phyloP scores from a whole-genome alignment of 35 echinoderm and acorn worm species.

The Ophioderma brevispina region DNA sequence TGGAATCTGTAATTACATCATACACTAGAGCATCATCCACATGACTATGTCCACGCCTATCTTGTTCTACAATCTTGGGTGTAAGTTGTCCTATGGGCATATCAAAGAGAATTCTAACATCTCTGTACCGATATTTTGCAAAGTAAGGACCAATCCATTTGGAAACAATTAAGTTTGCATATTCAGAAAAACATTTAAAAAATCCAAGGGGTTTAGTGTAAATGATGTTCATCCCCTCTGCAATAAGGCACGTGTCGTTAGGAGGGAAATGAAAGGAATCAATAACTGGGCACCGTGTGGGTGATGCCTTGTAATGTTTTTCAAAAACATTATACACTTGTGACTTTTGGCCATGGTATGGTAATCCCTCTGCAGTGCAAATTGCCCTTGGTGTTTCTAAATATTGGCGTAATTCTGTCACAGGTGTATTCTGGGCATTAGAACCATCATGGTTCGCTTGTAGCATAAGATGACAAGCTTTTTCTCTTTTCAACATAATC shows the following conservation, averaged over 20 bases:
- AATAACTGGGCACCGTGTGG: not conserved
- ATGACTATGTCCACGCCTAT: not conserved
- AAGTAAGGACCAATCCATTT: slow-evolving; percentile 32
- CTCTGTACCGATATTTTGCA: not conserved
- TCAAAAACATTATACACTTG: slow-evolving; percentile 13
- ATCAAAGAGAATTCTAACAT: slow-evolving; percentile 42
- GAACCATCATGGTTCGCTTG: slow-evolving; percentile 14
- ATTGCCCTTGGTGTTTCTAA: slow-evolving; percentile 16
- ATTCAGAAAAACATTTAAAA: slow-evolving; percentile 23
- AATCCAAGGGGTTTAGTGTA: slow-evolving; percentile 44
- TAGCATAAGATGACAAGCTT: slow-evolving; percentile 30
- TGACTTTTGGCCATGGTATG: slow-evolving; percentile 22
- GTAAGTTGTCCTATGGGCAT: slow-evolving; percentile 7
- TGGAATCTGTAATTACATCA: slow-evolving; percentile 8
- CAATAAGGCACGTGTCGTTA: slow-evolving; percentile 1
- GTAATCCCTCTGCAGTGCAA: slow-evolving; percentile 23
- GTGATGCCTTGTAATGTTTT: slow-evolving; percentile 6
- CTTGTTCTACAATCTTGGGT: slow-evolving; percentile 39
- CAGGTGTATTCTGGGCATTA: not conserved
- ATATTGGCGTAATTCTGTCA: slow-evolving; percentile 18
- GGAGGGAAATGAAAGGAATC: not conserved
- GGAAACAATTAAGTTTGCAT: slow-evolving; percentile 29
- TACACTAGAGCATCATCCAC: not conserved
- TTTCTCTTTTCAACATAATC: slow-evolving; percentile 44
- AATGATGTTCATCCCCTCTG: slow-evolving; percentile 58